Base-by-base conservation (phyloP, 2,888 invertebrate species). In the Perizoma affinitatum region DNA sequence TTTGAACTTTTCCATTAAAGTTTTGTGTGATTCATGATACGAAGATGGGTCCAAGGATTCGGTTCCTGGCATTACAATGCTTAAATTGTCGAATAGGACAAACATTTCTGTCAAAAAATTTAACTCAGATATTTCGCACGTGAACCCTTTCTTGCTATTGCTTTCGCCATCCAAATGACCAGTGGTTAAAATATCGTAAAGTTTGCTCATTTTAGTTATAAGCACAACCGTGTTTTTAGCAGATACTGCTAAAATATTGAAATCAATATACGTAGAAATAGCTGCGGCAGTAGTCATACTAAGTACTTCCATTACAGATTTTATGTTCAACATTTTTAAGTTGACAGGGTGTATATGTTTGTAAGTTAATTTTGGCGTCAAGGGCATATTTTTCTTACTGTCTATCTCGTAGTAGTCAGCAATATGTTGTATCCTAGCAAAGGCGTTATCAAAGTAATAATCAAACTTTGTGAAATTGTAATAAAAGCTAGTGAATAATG, bases 261-360 rank as follows among this genome's bases (percentile, higher is more conserved):
- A 54, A 38, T 65, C 59, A 22, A 63, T 61, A 45, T 63, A 65
- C 0, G 52, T 50, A 34, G 65, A 58, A 45, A 68, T 65, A 53
- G 64, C 66, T 49, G 65, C 61, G n/a, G 66, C 68, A 10, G 63
- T 63, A n/a, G 50, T 44, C 42, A 51, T 45, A 43, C 49, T 65
- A 40, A 66, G 51, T 6, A 68, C 57, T 40, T 66, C 61, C 49
- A 42, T 53, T 36, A 68, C 59, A 33, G 46, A 34, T 10, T 58
- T 49, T 10, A 57, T 49, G 40, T 45, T 53, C 22, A 68, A n/a
- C 22, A 61, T 58, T 44, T 54, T 9, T 0, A 58, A 40, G 35
- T 43, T 47, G 5, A 22, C 6, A n/a, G 63, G 58, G 10, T 58
- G 53, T 34, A 68, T 35, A 11, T 58, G 51, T 44, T 59, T 45